These are phyloP conservation scores for Pissodes strobi DNA, from an alignment of 1,140 invertebrate species.

Conservation along the genomic window DNA sequence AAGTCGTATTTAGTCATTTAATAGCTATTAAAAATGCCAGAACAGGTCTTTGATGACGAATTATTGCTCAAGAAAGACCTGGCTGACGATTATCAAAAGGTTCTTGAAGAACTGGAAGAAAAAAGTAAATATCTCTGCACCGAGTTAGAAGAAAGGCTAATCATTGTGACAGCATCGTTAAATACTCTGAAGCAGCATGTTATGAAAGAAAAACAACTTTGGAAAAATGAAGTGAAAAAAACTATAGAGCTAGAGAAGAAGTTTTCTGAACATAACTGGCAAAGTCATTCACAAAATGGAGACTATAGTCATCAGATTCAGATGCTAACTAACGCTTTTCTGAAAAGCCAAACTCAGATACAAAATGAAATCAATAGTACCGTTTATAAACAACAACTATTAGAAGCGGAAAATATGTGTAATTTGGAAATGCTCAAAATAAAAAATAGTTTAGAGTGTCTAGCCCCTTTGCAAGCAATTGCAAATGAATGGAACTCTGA, in stretches of 20 bases:
- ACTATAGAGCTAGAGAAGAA: constrained; percentile 23
- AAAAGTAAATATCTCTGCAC: constrained; percentile 10
- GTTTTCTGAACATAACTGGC: constrained; percentile 10
- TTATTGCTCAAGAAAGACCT: neutral
- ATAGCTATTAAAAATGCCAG: too few species aligned
- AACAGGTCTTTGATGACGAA: too few species aligned
- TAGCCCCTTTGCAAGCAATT: constrained; percentile 57
- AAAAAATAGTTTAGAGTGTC: constrained; percentile 59
- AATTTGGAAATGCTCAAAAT: constrained; percentile 60
- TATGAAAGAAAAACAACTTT: constrained; percentile 40
- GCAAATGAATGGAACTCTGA: constrained; percentile 45
- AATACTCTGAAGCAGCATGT: constrained; percentile 28
- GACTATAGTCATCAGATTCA: neutral
- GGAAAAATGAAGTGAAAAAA: constrained; percentile 44
- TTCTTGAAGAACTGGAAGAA: constrained; percentile 17
- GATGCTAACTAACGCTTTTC: neutral
- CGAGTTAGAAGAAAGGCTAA: constrained; percentile 18
- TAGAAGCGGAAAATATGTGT: constrained; percentile 63
- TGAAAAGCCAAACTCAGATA: constrained; percentile 16
- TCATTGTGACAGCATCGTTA: constrained; percentile 8
- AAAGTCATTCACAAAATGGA: neutral
- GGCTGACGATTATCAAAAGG: neutral
- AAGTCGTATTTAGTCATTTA: too few species aligned
- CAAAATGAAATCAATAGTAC: constrained; percentile 53
- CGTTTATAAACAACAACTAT: constrained; percentile 57